Evolutionary conservation across 2,888 invertebrate species (phyloP), one percentile per base, ranked within the genome.

Genomic region (Proisotoma minuta): DNA sequence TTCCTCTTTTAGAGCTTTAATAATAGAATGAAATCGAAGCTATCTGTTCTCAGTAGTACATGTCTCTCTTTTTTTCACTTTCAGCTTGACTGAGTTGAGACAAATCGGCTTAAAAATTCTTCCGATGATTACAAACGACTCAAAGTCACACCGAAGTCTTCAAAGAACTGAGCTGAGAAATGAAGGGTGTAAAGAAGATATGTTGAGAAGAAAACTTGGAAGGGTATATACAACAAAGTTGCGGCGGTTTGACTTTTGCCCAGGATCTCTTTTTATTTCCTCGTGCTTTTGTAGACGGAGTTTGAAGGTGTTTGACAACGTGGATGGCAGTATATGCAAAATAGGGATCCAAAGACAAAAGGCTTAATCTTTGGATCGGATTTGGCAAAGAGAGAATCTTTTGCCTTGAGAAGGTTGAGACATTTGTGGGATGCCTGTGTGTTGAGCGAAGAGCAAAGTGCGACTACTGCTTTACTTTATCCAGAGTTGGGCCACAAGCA

Each of bases 81-180:
- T 43, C 43, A 43, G 20, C 18, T 43, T 43, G 43, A 43, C 18
- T 43, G 43, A 43, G 43, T 43, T 43, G 43, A 43, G 43, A 43
- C 43, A 43, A 43, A 43, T 43, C 43, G 43, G 43, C 43, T 43
- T 43, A 43, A 43, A 43, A 43, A 43, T 43, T 43, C 43, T 43
- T 43, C 18, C 43, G 20, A 43, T 43, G 43, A 43, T 43, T 43
- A 43, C 43, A 43, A 43, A 43, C 43, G 43, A 43, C 43, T 43
- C 43, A 43, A 43, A 43, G 43, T 43, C 43, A 43, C 43, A 43
- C 43, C 34, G 20, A 5, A 15, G 20, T 20, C 43, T 18, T n/a
- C 43, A 5, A 15, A 43, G 18, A 15, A 43, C 18, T 43, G 43
- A 4, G 20, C 43, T 20, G 43, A n/a, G 43, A 4, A 5, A n/a